A percentile compares a stretch with the other conserved stretches of the same genome.
Evolutionary conservation across 2,888 invertebrate species (phyloP).

Genomic region (Spialia ferax): DNA sequence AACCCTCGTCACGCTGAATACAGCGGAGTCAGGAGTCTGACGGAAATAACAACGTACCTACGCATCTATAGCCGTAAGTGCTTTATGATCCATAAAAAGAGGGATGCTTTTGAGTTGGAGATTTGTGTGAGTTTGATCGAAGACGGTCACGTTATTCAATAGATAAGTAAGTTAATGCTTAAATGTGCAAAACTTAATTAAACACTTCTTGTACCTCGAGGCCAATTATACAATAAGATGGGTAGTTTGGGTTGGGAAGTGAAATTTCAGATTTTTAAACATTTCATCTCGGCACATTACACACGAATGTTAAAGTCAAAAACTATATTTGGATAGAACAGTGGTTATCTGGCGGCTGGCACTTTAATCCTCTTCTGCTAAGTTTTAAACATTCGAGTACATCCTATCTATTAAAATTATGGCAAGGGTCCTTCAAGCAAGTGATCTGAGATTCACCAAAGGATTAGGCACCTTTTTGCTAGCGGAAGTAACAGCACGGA

Average conservation of each 20-base stretch:
- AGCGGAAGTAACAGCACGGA: conserved; percentile 60
- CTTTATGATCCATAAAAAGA: conserved; percentile 32
- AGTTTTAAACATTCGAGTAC: neutral
- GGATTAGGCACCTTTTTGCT: conserved; percentile 54
- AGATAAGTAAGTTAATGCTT: neutral
- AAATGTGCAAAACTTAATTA: no score
- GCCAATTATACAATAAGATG: no score
- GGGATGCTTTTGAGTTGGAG: conserved; percentile 7
- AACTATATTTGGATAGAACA: no score
- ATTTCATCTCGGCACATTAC: no score
- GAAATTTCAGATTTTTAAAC: no score
- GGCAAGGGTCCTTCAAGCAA: conserved; percentile 1
- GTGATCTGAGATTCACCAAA: conserved; percentile 38
- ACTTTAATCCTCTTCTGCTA: neutral
- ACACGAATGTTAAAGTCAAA: no score
- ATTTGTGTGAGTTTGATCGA: neutral
- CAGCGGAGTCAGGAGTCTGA: conserved; percentile 23
- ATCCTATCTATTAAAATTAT: neutral
- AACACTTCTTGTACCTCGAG: no score
- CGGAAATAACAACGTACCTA: conserved; percentile 19
- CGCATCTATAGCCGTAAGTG: conserved; percentile 21
- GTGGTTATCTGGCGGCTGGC: neutral
- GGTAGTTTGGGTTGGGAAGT: no score
- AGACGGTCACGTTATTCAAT: neutral
- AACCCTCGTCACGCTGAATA: conserved; percentile 49